phyloP scores from a whole-genome alignment of 2,113 vertebrate genomes.

The Pelvicachromis taeniatus region DNA sequence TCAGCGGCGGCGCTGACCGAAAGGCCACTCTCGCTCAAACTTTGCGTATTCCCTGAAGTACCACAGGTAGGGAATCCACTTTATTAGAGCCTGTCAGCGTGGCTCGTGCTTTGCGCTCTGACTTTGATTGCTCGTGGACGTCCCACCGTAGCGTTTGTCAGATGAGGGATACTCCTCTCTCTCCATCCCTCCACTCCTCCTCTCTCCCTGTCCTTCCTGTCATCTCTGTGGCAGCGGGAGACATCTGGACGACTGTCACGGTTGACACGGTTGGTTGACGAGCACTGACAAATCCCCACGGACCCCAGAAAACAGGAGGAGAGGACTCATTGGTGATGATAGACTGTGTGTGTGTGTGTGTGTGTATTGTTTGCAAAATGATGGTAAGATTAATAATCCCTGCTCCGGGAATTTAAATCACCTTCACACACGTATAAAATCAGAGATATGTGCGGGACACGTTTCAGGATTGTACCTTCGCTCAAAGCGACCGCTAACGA shows the following conservation, averaged over 20 bases:
- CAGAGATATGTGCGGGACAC: background rate
- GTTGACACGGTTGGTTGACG: slow-evolving; percentile 75
- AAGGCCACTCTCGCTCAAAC: slow-evolving; percentile 37
- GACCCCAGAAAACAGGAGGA: slow-evolving; percentile 60
- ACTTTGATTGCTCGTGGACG: slow-evolving; percentile 45
- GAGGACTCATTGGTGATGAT: slow-evolving; percentile 65
- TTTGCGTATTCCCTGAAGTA: slow-evolving; percentile 49
- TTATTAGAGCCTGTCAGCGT: slow-evolving; percentile 62
- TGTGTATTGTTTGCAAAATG: slow-evolving; percentile 23
- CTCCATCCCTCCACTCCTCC: slow-evolving; percentile 29
- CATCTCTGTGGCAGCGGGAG: slow-evolving; percentile 66
- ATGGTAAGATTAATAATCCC: slow-evolving; percentile 39
- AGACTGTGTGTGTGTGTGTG: slow-evolving; percentile 35
- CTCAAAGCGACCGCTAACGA: background rate
- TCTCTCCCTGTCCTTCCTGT: slow-evolving; percentile 59
- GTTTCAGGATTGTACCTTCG: background rate
- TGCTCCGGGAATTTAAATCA: slow-evolving; percentile 17
- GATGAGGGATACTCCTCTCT: slow-evolving; percentile 55
- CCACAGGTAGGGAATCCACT: slow-evolving; percentile 44
- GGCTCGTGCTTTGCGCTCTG: slow-evolving; percentile 47
- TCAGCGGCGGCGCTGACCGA: slow-evolving; percentile 22
- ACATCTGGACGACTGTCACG: slow-evolving; percentile 82
- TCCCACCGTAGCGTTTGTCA: slow-evolving; percentile 57
- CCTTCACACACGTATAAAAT: background rate
- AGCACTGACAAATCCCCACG: slow-evolving; percentile 74